Base-by-base conservation (phyloP, 2,113 vertebrate genomes). In the Odobenus rosmarus region DNA sequence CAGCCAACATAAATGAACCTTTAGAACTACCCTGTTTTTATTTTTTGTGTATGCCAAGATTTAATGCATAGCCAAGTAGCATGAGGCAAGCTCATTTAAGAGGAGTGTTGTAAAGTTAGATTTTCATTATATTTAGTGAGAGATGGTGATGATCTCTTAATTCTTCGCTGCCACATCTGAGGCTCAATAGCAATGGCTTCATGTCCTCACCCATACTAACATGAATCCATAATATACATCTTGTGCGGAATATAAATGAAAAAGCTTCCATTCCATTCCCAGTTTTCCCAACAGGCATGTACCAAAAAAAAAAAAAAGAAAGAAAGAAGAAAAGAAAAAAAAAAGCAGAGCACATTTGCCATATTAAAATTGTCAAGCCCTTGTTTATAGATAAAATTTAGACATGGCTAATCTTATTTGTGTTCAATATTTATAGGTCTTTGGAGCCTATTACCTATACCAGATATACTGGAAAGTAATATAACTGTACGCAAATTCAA, bases 371-470 rank as follows among this genome's bases (percentile, higher is more conserved):
- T 42, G 31, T 59, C 62, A 82, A 91, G 19, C 53, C 33, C 36
- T 61, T 61, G 24, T 84, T 53, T 81, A 67, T 81, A 62, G 33
- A 90, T 96, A 95, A 53, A 85, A 74, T 53, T 42, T 76, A 88
- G 77, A 46, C 26, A 64, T n/a, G 36, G 55, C 59, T 88, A 82
- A 88, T 96, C 53, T 21, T 95, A 95, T 86, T 81, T 95, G 61
- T 94, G 88, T 83, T 95, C 81, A 88, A 86, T 97, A 93, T 94
- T 92, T 95, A 79, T 83, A 90, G 71, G 49, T 93, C 90, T 85
- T 97, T 90, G 88, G 69, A 96, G 85, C 87, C 94, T 90, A 77
- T 88, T 96, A 96, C 90, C 92, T 90, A 59, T 90, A 94, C 84
- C 51, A 96, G 90, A 93, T 92, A 95, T 9, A 80, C 62, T 88